These are phyloP conservation scores for Tethya wilhelma DNA, from an alignment of 37 sponge, comb jelly and placozoan genomes.

Conservation along the genomic window DNA sequence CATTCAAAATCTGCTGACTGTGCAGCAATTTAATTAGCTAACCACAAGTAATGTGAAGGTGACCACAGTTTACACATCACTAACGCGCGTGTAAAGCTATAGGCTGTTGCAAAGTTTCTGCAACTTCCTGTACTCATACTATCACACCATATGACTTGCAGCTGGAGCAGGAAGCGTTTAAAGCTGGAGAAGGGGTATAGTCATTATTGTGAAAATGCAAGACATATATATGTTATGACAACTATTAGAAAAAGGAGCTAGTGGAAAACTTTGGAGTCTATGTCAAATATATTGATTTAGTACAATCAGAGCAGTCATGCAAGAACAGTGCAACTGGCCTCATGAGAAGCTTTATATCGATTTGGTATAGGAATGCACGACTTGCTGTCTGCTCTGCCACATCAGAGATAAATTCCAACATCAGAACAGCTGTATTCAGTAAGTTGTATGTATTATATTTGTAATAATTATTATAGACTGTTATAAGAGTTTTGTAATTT, in stretches of 20 bases:
- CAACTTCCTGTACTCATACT: no score
- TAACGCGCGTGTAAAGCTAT: no score
- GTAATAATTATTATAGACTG: no score
- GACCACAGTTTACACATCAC: no score
- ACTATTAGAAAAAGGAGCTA: neutral
- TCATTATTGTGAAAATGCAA: neutral
- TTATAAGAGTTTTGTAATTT: no score
- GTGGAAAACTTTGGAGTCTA: constrained; percentile 9
- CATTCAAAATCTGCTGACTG: no score
- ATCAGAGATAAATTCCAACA: constrained; percentile 19
- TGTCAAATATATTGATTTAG: constrained; percentile 20
- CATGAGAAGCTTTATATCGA: constrained; percentile 36
- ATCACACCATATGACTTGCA: neutral
- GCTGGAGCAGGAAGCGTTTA: neutral
- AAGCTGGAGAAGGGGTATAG: neutral
- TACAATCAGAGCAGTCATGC: constrained; percentile 23
- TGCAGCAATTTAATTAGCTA: no score
- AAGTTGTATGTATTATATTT: no score
- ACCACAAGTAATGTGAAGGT: no score
- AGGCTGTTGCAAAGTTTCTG: no score
- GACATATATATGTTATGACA: neutral
- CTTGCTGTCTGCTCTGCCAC: constrained; percentile 48
- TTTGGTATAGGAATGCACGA: constrained; percentile 26
- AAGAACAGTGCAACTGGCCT: constrained; percentile 45
- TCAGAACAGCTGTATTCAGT: neutral